Evolutionary conservation across 2,113 vertebrate species (phyloP), one percentile per base, ranked within the genome.

Genomic region (Pachyramphus minor): DNA sequence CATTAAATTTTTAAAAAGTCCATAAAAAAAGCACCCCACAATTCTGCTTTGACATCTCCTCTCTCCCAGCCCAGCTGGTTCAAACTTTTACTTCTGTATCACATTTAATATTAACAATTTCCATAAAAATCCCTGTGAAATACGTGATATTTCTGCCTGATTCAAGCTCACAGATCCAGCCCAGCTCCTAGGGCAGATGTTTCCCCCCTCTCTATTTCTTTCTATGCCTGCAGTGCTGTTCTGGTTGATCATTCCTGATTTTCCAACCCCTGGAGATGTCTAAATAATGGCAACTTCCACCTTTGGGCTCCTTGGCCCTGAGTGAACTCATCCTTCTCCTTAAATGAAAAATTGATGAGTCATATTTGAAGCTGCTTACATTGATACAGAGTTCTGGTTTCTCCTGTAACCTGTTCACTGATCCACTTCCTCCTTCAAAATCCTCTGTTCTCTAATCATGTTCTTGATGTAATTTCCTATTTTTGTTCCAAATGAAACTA

Each of bases 181-280:
- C 39, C 62, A 45, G 31, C 25, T 83, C 47, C 68, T 33, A 6
- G 35, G 18, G 12, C 42, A 84, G 69, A 19, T n/a, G 53, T 28
- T 1, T 0, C 3, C 13, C 8, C 4, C 1, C 4, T 18, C 23
- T 50, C n/a, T 24, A 4, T 84, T 72, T 56, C 77, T 31, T 39
- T n/a, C n/a, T 39, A 4, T 62, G 50, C 50, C 67, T 2, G 2
- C 64, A 75, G 45, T n/a, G 59, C 14, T 55, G 18, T 64, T 88
- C 64, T 75, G 27, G 7, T 33, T 62, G 49, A 30, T 69, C 37
- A 21, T 56, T 90, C 52, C 84, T 66, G 27, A 59, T 86, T 85
- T 92, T 58, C 56, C 55, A 39, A 37, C 30, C 67, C 28, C 41
- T 68, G 63, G 82, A 66, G 49, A 28, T 22, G 14, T 45, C 45